A percentile compares a stretch with the other conserved stretches of the same genome.
These are phyloP conservation scores for Petroica traversi DNA, from an alignment of 2,113 vertebrate genomes.

Conservation along the genomic window DNA sequence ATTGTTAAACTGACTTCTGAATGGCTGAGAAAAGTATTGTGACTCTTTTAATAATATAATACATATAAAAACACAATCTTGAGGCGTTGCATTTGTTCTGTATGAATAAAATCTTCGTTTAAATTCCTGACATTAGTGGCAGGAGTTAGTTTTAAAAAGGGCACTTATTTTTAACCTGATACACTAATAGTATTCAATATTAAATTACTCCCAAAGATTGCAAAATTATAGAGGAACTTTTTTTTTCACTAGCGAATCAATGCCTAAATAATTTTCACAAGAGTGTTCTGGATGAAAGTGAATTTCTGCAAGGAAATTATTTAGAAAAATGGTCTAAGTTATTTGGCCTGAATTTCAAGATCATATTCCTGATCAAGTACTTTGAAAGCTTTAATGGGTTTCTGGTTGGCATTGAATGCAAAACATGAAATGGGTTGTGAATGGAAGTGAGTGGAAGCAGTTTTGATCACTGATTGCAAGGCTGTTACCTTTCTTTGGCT, in stretches of 20 bases:
- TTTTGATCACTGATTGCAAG: neutral
- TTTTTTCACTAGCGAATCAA: neutral
- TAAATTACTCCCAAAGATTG: neutral
- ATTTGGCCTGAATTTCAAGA: neutral
- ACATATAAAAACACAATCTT: neutral
- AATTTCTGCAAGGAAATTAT: neutral
- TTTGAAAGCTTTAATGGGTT: neutral
- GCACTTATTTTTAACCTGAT: neutral
- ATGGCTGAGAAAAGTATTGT: neutral
- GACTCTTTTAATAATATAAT: neutral
- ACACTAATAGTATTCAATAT: neutral
- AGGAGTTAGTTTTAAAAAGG: neutral
- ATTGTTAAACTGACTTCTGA: neutral
- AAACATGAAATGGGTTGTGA: neutral
- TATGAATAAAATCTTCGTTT: neutral
- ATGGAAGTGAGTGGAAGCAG: neutral
- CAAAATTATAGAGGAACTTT: neutral
- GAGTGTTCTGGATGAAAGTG: neutral
- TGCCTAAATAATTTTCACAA: neutral
- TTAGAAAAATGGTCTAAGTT: neutral
- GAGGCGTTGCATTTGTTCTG: neutral
- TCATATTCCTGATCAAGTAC: neutral
- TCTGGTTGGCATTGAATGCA: neutral
- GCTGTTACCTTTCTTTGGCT: neutral
- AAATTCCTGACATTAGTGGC: neutral